Evolutionary conservation across 92 coral and sea anemone genomes (phyloP).

Genomic region (Galaxea fascicularis): DNA sequence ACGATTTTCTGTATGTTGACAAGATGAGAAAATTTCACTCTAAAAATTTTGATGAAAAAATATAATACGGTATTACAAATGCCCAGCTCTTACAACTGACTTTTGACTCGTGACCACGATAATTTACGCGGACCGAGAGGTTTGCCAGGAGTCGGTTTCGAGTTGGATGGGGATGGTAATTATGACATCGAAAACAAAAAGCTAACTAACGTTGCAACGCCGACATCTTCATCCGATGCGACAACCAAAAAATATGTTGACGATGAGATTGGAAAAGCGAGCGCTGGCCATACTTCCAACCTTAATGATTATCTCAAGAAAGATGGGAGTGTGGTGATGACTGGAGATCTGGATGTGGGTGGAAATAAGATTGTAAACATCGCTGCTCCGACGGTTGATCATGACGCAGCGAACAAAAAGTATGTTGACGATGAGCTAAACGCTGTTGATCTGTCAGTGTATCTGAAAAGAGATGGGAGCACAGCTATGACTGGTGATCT

Average conservation of each 20-base stretch:
- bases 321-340: no score
- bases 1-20: not conserved
- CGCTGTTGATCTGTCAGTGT: not conserved
- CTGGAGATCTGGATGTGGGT: not conserved
- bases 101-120: not conserved
- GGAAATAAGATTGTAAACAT: no score
- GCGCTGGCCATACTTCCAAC: not conserved
- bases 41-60: not conserved
- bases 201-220: not conserved
- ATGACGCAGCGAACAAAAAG: not conserved
- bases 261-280: not conserved
- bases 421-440: not conserved
- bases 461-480: not conserved
- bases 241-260: not conserved
- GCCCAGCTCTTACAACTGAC: no score
- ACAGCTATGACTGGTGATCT: not conserved
- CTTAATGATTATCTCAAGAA: no score
- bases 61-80: not conserved
- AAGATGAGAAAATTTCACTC: not conserved
- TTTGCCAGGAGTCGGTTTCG: not conserved
- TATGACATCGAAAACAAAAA: no score
- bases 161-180: not conserved
- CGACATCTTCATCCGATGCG: not conserved
- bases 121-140: not conserved
- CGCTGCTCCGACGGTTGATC: not conserved